Evolutionary conservation across 2,113 vertebrate species (phyloP).

Genomic region (Gulo gulo): DNA sequence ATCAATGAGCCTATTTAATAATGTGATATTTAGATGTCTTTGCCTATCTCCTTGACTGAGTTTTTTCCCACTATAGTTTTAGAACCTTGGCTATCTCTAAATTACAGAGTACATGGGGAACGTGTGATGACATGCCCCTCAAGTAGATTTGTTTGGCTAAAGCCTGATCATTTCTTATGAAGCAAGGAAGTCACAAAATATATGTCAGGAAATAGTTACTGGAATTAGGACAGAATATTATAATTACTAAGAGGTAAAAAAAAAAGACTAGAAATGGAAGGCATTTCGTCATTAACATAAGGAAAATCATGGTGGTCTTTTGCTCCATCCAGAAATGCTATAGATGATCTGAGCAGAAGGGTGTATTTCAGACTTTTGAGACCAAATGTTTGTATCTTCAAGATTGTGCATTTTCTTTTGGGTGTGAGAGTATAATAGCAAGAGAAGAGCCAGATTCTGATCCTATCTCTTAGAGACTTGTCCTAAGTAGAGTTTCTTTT

Average conservation of each 20-base stretch:
- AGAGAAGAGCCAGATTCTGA: neutral
- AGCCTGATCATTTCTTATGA: neutral
- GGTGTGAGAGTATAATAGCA: neutral
- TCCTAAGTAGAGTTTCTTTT: neutral
- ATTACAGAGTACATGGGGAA: neutral
- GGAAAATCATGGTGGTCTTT: neutral
- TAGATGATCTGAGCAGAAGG: neutral
- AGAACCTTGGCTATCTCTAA: neutral
- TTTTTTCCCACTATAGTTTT: neutral
- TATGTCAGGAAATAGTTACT: neutral
- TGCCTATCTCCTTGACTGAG: neutral
- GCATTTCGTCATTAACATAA: neutral
- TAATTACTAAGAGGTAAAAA: neutral
- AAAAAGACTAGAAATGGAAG: neutral
- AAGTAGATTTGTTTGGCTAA: neutral
- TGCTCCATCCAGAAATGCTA: neutral
- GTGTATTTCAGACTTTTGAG: neutral
- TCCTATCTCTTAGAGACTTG: neutral
- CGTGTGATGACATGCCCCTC: neutral
- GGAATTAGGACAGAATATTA: neutral
- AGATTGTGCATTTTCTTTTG: neutral
- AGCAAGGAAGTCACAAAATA: neutral
- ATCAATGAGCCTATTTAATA: constrained; percentile 32
- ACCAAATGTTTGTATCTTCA: neutral
- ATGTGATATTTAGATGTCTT: constrained; percentile 36